Evolutionary conservation across 2,113 vertebrate species (phyloP), one percentile per base, ranked within the genome.

Genomic region (Verasper variegatus): DNA sequence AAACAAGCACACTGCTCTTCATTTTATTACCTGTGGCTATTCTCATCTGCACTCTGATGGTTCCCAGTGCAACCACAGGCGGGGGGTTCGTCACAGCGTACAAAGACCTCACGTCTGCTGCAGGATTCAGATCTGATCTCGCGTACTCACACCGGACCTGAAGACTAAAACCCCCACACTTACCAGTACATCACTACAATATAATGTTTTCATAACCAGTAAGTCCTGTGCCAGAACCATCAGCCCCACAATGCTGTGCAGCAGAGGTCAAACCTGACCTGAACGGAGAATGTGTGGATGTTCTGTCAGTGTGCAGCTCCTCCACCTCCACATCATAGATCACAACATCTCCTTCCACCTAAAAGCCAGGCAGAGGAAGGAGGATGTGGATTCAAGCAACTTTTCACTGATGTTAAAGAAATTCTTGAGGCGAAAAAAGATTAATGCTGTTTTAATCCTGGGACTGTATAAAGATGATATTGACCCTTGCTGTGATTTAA

Each of bases 281-380:
- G 40, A 89, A 90, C 9, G 76, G 71, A 27, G 78, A 75, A 37
- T 63, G 35, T 40, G 76, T 49, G 26, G 20, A 26, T 42, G 3
- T 1, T 56, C 59, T 68, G 18, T 54, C 27, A 0, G 27, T 4
- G 1, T 63, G 23, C 11, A 51, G 35, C 69, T 78, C 85, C 69
- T 84, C 88, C 63, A 94, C 82, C 66, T 89, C 91, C 18, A 93
- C 75, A 62, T 90, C 91, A 65, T 92, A 94, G 26, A 66, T 83
- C 35, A 78, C 23, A 35, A 74, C 21, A n/a, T 91, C 71, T 40
- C 74, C 86, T 3, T 80, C 60, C 4, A 70, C 68, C 92, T 93
- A 40, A 77, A 68, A 54, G 1, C 4, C n/a, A 2, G 5, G 3
- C 5, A 68, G 56, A 80, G 18, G 7, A 20, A 1, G 37, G 27